Conservation (phyloP, 2,888 invertebrate genomes). For the Dynastes hyllus region DNA sequence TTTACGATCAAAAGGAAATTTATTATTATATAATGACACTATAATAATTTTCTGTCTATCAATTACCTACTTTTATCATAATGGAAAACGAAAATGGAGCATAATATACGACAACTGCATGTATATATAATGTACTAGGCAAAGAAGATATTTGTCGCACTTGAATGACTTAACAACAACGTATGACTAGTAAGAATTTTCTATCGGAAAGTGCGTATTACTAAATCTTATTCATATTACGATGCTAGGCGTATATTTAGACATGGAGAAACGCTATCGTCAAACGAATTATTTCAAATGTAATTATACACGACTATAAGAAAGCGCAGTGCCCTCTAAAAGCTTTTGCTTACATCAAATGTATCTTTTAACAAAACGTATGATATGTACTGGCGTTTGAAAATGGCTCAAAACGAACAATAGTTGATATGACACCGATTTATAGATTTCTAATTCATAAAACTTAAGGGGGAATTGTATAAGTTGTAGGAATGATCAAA, state of each 20-base stretch:
- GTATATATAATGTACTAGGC: constrained; percentile 40
- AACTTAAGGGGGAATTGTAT: constrained; percentile 7
- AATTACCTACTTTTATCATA: constrained; percentile 27
- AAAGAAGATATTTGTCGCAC: constrained; percentile 42
- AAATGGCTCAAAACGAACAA: constrained; percentile 1
- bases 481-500: constrained; percentile 5
- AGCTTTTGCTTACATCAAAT: neutral
- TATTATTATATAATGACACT: constrained; percentile 4
- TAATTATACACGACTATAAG: constrained; percentile 2
- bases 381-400: constrained; percentile 37
- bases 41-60: constrained; percentile 3
- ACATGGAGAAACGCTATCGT: neutral
- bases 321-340: constrained; percentile 6
- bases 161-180: constrained; percentile 47
- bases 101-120: constrained; percentile 20
- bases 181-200: constrained; percentile 50
- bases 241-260: neutral
- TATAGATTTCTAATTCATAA: neutral
- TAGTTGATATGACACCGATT: constrained; percentile 33
- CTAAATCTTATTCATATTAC: neutral
- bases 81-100: constrained; percentile 30
- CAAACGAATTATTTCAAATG: neutral
- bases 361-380: constrained; percentile 13
- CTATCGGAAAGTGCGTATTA: constrained; percentile 22
- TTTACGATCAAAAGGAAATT: constrained; percentile 27